These are phyloP conservation scores for Lepidochrysops patricia DNA, from an alignment of 2,888 invertebrate genomes.

Conservation along the genomic window DNA sequence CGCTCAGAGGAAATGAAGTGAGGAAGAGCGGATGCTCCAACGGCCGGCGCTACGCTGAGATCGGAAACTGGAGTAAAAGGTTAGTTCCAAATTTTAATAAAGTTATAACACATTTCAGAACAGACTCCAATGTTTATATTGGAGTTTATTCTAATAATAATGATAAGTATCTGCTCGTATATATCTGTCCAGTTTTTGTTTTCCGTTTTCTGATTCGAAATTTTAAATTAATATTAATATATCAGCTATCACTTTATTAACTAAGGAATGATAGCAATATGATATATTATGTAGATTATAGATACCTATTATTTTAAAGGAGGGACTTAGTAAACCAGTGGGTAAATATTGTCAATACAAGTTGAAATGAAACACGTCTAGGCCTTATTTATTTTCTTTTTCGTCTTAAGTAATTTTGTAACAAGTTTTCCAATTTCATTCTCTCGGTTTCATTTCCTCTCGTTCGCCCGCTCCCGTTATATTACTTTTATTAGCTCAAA, in stretches of 20 bases:
- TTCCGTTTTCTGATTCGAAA: no score
- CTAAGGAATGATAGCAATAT: no score
- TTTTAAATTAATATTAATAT: no score
- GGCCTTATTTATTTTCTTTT: slow-evolving; percentile 63
- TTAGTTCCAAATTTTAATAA: slow-evolving; percentile 37
- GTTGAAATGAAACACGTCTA: slow-evolving; percentile 38
- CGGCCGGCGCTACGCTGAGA: slow-evolving; percentile 75
- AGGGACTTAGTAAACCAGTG: no score
- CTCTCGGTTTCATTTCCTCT: slow-evolving; percentile 71
- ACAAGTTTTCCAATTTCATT: slow-evolving; percentile 75
- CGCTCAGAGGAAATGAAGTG: slow-evolving; percentile 69
- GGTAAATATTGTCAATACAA: slow-evolving; percentile 25
- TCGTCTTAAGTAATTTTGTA: slow-evolving; percentile 65
- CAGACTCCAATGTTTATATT: not conserved
- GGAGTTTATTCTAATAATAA: not conserved
- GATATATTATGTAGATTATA: no score
- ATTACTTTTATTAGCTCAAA: slow-evolving; percentile 71
- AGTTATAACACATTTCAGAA: not conserved
- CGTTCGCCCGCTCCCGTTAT: slow-evolving; percentile 56
- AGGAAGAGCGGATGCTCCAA: slow-evolving; percentile 67
- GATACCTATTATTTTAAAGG: no score
- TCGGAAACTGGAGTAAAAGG: slow-evolving; percentile 75
- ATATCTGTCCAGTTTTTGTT: no score
- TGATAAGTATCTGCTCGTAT: no score
- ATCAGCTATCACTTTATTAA: no score